Base-by-base conservation (phyloP, 2,888 invertebrate species). In the Agrotis segetum region DNA sequence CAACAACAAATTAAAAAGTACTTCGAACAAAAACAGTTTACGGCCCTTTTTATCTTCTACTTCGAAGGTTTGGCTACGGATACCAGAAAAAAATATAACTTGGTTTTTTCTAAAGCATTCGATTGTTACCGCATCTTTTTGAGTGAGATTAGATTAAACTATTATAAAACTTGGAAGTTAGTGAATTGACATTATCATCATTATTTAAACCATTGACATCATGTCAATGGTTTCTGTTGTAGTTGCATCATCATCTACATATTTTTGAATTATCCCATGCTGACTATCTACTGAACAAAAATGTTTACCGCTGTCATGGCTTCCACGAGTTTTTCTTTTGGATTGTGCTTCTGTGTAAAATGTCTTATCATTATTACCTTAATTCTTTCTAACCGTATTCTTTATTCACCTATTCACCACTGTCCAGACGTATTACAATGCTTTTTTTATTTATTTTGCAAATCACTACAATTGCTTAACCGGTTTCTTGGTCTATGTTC, bases 101-200 rank as follows among this genome's bases (percentile, higher is more conserved):
- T 63, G 40, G n/a, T 75, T 79, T 77, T 79, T 61, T 44, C 0
- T 13, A 52, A 64, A 52, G 16, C 13, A 40, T 61, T 44, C 7
- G 21, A 56, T 52, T 19, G 50, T 11, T 24, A 34, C 17, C 17
- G 5, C 11, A 24, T 76, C 24, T 52, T 58, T 14, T 6, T 7
- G 34, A 70, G 62, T 55, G 19, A 60, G 50, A 68, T 83, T 67
- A 68, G 75, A 74, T 74, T 34, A 81, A 82, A 81, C 65, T 75
- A 17, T 21, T 16, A n/a, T 49, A 58, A 77, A 81, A 62, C n/a
- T 46, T 6, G 13, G 1, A 13, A 29, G 34, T 13, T 29, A 47
- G 2, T 50, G 46, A 17, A 17, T 14, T 58, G 3, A 16, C 46
- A 47, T 24, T 40, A 5, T 46, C 2, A 24, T 24, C 24, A 24